Conservation (phyloP, 2,797 vertebrate species). For the Mionectes olivaceus region DNA sequence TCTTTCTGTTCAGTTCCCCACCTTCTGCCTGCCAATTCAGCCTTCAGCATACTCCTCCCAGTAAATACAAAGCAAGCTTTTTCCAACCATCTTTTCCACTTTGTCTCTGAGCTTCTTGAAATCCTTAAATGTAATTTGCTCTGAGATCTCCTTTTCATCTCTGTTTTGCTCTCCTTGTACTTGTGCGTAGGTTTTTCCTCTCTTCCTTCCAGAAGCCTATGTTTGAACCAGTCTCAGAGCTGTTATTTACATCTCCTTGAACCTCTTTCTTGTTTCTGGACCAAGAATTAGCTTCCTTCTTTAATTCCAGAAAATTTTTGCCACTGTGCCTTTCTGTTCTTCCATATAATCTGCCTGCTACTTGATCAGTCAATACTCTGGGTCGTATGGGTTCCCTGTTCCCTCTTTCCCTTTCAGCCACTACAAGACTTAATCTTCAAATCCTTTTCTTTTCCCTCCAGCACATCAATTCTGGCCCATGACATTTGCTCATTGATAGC, state of each 20-base stretch:
- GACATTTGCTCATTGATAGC: not conserved
- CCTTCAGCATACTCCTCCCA: not conserved
- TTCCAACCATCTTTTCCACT: not conserved
- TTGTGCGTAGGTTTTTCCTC: not conserved
- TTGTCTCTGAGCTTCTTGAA: not conserved
- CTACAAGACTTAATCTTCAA: not conserved
- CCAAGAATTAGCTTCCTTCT: not conserved
- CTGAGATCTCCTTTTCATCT: not conserved
- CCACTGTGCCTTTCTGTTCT: not conserved
- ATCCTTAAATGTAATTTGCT: not conserved
- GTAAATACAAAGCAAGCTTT: slow-evolving; percentile 19
- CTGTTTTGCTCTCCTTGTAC: not conserved
- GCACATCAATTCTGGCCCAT: not conserved
- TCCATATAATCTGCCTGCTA: not conserved
- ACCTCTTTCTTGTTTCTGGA: not conserved
- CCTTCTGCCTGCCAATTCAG: not conserved
- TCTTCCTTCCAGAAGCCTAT: not conserved
- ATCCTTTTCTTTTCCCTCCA: not conserved
- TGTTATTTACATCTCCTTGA: not conserved
- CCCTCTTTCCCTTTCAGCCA: not conserved
- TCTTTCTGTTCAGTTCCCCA: not conserved
- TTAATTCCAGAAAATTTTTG: not conserved
- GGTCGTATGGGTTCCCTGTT: not conserved
- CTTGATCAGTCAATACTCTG: not conserved
- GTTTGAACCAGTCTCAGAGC: not conserved